A percentile compares a stretch with the other conserved stretches of the same genome.
Evolutionary conservation across 2,113 vertebrate species (phyloP).

Genomic region (Prietella phreatophila): DNA sequence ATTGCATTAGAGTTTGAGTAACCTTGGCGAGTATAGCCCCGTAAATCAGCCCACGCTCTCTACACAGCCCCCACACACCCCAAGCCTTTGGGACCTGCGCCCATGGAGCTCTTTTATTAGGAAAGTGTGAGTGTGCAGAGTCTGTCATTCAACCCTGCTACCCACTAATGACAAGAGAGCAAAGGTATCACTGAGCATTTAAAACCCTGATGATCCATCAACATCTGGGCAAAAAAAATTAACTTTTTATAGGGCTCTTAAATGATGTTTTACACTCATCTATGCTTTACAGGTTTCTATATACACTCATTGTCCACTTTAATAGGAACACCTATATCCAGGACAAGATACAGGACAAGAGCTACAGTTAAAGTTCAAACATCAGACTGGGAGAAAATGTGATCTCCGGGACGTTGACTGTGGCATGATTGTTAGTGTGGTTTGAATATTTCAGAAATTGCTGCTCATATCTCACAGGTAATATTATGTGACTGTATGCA

Average conservation of each 20-base stretch:
- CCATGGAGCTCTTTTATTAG: conserved; percentile 41
- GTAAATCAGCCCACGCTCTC: conserved; percentile 31
- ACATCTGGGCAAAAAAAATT: neutral
- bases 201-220: conserved; percentile 22
- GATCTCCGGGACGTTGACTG: neutral
- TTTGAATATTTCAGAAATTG: neutral
- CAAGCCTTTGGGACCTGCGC: neutral
- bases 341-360: too few relatives aligned
- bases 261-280: neutral
- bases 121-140: conserved; percentile 29
- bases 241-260: neutral
- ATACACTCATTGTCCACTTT: neutral
- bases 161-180: conserved; percentile 6
- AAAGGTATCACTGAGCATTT: neutral
- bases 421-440: neutral
- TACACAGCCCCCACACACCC: neutral
- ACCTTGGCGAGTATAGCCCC: conserved; percentile 27
- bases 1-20: conserved; percentile 29
- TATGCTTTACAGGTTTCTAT: neutral
- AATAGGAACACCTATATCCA: neutral
- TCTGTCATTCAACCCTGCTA: conserved; percentile 21
- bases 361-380: neutral
- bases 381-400: neutral
- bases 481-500: neutral
- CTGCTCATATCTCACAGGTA: neutral